Base-by-base conservation (phyloP, 2,113 vertebrate species). In the Trematocara stigmaticum region DNA sequence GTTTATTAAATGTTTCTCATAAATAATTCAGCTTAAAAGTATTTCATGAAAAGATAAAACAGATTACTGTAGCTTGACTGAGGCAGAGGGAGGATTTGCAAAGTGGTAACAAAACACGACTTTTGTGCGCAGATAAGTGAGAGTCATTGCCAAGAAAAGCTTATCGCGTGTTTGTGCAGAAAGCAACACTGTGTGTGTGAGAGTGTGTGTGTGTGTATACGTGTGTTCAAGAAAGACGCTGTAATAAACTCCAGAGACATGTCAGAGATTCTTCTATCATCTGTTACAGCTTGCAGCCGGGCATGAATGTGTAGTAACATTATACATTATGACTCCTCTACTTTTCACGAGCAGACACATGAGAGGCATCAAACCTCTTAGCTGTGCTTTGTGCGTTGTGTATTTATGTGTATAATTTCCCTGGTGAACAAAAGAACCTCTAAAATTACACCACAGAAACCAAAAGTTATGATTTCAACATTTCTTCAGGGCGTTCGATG, bases 401-500 rank as follows among this genome's bases (percentile, higher is more conserved):
- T 3, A 23, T 69, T 56, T 81, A 69, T 52, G 71, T 23, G 23
- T 3, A 35, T 64, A 23, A 9, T 49, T 83, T 86, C 45, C 52
- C 12, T 1, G 12, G 55, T 56, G 53, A 87, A 83, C 80, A 74
- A 79, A n/a, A 35, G 18, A 40, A 20, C 12, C 7, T 38, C 29
- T 71, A 52, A 69, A 38, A 84, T 34, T 1, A 87, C 55, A 78
- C 79, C 90, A 69, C 86, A 88, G 45, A 31, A 86, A 89, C 81
- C 79, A 57, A 12, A 12, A 79, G 26, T 69, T 1, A 87, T 45
- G 79, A 83, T 4, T 29, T 29, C 7, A 31, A 69, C 47, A 20
- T 35, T 61, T 83, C 23, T 49, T 34, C 79, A 53, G 76, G 2
- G 31, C 0, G 34, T 23, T 79, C 1, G 52, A 78, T 52, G 20